A percentile compares a stretch with the other conserved stretches of the same genome.
phyloP scores from a whole-genome alignment of 1,140 invertebrate genomes.

The Psilanteris sp. region DNA sequence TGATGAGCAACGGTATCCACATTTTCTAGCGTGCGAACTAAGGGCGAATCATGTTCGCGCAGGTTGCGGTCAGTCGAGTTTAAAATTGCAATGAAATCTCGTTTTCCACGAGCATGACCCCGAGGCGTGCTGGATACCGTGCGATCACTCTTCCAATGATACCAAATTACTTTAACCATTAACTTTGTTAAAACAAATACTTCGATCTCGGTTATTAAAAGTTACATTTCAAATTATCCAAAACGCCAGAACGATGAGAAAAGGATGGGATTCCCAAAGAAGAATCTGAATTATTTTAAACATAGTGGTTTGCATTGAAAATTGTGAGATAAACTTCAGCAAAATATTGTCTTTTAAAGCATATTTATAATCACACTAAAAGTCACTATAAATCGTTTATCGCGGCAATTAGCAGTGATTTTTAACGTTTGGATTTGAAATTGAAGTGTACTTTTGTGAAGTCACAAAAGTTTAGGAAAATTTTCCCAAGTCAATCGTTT shows the following conservation, averaged over 20 bases:
- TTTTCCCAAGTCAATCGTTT: too few species aligned
- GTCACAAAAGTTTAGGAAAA: too few species aligned
- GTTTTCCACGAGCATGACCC: slow-evolving; percentile 63
- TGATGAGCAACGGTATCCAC: slow-evolving; percentile 57
- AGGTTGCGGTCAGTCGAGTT: slow-evolving; percentile 61
- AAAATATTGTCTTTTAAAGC: too few species aligned
- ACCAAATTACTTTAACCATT: slow-evolving; percentile 51
- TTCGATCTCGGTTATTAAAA: slow-evolving; percentile 34
- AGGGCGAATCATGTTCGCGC: slow-evolving; percentile 59
- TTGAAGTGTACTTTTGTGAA: too few species aligned
- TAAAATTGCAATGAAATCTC: slow-evolving; percentile 66
- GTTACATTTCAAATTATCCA: slow-evolving; percentile 11
- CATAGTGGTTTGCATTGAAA: too few species aligned
- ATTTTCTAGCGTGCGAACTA: slow-evolving; percentile 64
- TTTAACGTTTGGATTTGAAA: too few species aligned
- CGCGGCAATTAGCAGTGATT: too few species aligned
- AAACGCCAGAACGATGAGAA: not conserved
- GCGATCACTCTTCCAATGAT: slow-evolving; percentile 49
- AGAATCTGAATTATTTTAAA: too few species aligned
- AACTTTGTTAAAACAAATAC: slow-evolving; percentile 33
- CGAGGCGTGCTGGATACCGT: slow-evolving; percentile 38
- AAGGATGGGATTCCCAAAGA: too few species aligned
- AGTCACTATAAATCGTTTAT: too few species aligned
- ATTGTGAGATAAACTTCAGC: too few species aligned
- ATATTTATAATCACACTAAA: too few species aligned